Percentiles rank a stretch among this genome's conserved stretches.
phyloP scores from a whole-genome alignment of 1,140 invertebrate species.

The Pteromalus puparum region DNA sequence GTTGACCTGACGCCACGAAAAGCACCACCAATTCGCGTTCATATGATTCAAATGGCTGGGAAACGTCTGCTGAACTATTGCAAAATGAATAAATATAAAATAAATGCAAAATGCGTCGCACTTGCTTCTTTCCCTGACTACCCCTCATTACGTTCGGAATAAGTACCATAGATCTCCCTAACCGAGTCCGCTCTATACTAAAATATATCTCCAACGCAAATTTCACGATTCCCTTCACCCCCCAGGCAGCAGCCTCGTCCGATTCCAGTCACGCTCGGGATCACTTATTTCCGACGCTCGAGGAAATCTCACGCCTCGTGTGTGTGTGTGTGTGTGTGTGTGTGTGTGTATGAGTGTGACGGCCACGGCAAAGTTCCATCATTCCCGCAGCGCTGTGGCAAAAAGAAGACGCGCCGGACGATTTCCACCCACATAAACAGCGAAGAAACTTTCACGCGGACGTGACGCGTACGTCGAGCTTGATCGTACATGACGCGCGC shows the following conservation, averaged over 20 bases:
- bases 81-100: too few species aligned
- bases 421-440: conserved; percentile 13
- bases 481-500: too few species aligned
- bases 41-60: too few species aligned
- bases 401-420: neutral
- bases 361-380: conserved; percentile 1
- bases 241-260: neutral
- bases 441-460: neutral
- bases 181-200: neutral
- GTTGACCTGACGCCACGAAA: too few species aligned
- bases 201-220: neutral
- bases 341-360: too few species aligned
- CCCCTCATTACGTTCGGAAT: too few species aligned
- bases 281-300: conserved; percentile 46
- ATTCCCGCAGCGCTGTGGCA: neutral
- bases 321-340: too few species aligned
- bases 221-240: neutral
- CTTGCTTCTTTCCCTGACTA: too few species aligned
- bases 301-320: conserved; percentile 9
- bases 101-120: too few species aligned
- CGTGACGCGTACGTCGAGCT: neutral
- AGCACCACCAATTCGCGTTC: too few species aligned
- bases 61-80: too few species aligned
- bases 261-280: conserved; percentile 40
- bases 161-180: neutral